phyloP scores from a whole-genome alignment of 2,888 invertebrate genomes.

The Dromius quadrimaculatus region DNA sequence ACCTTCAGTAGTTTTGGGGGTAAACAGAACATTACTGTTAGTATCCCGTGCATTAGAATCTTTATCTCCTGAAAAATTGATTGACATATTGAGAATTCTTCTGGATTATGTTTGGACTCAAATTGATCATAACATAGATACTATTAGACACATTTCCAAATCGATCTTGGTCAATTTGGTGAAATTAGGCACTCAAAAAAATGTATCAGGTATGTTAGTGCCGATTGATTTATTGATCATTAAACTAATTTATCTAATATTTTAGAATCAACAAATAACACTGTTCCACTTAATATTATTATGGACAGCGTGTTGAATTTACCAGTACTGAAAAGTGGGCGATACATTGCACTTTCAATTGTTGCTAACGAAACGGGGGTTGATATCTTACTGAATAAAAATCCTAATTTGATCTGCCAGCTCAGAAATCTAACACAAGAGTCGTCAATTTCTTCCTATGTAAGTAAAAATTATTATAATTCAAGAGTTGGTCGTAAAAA shows the following conservation, averaged over 20 bases:
- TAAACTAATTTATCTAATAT: conserved; percentile 16
- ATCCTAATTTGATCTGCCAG: conserved; percentile 63
- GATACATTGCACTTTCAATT: conserved; percentile 57
- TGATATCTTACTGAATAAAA: conserved; percentile 60
- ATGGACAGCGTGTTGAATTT: conserved; percentile 55
- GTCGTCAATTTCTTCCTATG: conserved; percentile 65
- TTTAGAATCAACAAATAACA: conserved; percentile 51
- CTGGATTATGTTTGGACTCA: conserved; percentile 71
- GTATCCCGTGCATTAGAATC: conserved; percentile 59
- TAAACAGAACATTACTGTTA: conserved; percentile 59
- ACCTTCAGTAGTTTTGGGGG: conserved; percentile 60
- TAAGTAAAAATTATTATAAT: conserved; percentile 59
- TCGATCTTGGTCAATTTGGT: conserved; percentile 68
- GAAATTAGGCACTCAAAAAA: conserved; percentile 59
- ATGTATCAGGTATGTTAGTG: conserved; percentile 11
- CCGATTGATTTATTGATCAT: conserved; percentile 60
- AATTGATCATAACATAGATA: conserved; percentile 75
- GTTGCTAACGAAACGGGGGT: conserved; percentile 61
- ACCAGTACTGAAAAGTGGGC: conserved; percentile 53
- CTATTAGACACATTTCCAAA: conserved; percentile 72
- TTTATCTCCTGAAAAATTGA: conserved; percentile 57
- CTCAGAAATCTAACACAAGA: conserved; percentile 63
- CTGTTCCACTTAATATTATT: conserved; percentile 55
- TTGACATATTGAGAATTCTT: conserved; percentile 61
- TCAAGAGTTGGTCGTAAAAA: not conserved